A percentile compares a stretch with the other conserved stretches of the same genome.
These are phyloP conservation scores for Epinephelus awoara DNA, from an alignment of 2,797 vertebrate genomes.

Conservation along the genomic window DNA sequence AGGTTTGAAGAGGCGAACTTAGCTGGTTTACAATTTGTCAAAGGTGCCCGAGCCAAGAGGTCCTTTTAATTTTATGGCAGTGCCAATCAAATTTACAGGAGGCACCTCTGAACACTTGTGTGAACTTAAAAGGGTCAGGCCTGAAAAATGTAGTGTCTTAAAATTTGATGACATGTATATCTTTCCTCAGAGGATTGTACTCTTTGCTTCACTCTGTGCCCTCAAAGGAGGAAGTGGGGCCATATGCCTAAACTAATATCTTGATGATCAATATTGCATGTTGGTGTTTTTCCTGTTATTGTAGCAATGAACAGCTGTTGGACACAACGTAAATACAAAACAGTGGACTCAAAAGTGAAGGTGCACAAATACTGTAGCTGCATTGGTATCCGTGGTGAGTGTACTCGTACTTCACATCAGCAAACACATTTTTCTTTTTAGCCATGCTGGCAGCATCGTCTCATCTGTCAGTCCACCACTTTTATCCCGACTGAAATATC, in stretches of 20 bases:
- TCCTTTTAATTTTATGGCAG: conserved; percentile 63
- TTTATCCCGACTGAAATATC: background rate
- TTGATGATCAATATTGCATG: conserved; percentile 50
- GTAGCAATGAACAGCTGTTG: conserved; percentile 21
- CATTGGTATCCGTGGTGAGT: background rate
- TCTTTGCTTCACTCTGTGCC: conserved; percentile 50
- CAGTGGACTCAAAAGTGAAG: background rate
- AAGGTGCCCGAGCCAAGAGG: conserved; percentile 63
- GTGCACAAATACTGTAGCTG: too few relatives aligned
- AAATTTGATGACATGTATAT: conserved; percentile 74
- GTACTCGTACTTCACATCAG: background rate
- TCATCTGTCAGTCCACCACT: background rate
- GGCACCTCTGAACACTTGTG: conserved; percentile 58
- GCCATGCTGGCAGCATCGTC: background rate
- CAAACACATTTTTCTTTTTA: background rate
- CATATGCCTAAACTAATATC: conserved; percentile 42
- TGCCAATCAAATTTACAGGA: conserved; percentile 74
- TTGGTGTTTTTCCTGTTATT: conserved; percentile 39
- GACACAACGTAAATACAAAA: conserved; percentile 16
- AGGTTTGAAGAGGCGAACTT: conserved; percentile 63
- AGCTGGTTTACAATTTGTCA: conserved; percentile 73
- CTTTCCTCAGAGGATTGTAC: conserved; percentile 63
- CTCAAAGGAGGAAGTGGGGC: conserved; percentile 50
- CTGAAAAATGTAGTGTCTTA: conserved; percentile 53
- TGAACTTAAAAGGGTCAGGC: conserved; percentile 52